phyloP scores from a whole-genome alignment of 2,113 vertebrate species.

The Dascyllus trimaculatus region DNA sequence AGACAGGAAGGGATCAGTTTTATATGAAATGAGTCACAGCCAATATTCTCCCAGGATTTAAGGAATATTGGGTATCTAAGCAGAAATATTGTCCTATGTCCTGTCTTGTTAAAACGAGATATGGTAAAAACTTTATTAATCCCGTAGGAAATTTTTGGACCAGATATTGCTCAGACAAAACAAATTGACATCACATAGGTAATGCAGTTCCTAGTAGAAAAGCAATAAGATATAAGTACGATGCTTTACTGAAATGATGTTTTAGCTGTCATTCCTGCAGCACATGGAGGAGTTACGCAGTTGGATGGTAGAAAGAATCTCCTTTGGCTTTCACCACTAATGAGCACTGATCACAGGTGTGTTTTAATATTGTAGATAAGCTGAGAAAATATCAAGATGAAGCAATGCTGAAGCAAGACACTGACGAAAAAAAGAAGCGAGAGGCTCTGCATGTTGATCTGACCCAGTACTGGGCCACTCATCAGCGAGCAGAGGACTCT shows the following conservation, averaged over 20 bases:
- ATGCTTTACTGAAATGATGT: too few relatives aligned
- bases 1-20: background rate
- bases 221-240: too few relatives aligned
- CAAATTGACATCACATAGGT: too few relatives aligned
- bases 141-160: too few relatives aligned
- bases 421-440: constrained; percentile 62
- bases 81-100: background rate
- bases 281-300: too few relatives aligned
- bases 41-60: background rate
- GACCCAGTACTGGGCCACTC: constrained; percentile 61
- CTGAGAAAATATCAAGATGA: constrained; percentile 66
- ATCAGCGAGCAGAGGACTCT: constrained; percentile 76
- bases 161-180: too few relatives aligned
- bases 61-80: background rate
- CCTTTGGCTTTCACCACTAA: background rate
- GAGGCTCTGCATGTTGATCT: constrained; percentile 65
- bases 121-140: too few relatives aligned
- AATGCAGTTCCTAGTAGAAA: too few relatives aligned
- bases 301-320: too few relatives aligned
- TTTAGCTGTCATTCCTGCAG: too few relatives aligned
- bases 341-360: constrained; percentile 4
- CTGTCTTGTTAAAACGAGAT: background rate
- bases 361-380: constrained; percentile 62
- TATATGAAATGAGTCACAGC: background rate
- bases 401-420: constrained; percentile 61